Conservation (phyloP, 2,888 invertebrate genomes). For the Pimpla rufipes region DNA sequence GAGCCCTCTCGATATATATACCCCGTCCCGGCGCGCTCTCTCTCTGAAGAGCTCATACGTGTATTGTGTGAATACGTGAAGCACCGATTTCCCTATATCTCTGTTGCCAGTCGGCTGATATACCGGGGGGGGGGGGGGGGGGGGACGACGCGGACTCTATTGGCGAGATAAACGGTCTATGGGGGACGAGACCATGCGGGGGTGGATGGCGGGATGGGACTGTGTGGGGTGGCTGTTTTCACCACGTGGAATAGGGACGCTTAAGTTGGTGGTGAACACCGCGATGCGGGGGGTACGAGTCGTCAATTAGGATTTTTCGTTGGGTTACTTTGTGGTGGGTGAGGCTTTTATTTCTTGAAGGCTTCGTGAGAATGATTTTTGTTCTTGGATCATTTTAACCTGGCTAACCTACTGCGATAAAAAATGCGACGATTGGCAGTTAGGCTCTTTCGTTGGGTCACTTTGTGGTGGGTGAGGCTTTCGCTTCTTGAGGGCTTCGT, state of each 20-base stretch:
- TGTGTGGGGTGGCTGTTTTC: background rate
- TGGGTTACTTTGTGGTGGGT: no score
- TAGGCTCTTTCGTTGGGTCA: no score
- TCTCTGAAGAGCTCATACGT: conserved; percentile 24
- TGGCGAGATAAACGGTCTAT: conserved; percentile 1
- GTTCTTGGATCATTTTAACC: no score
- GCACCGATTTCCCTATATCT: conserved; percentile 5
- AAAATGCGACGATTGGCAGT: no score
- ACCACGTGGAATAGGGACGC: background rate
- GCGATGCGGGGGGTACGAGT: no score
- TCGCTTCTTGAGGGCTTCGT: no score
- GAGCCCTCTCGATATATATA: conserved; percentile 56
- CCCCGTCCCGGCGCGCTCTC: conserved; percentile 18
- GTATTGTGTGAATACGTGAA: background rate
- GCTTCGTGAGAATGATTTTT: no score
- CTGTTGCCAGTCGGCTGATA: conserved; percentile 24
- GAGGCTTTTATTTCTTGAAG: no score
- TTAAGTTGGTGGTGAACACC: background rate
- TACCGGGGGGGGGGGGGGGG: background rate
- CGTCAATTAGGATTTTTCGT: no score
- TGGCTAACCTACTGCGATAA: no score
- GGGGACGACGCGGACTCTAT: background rate
- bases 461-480: no score
- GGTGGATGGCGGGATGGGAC: background rate
- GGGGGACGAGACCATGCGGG: background rate